Percentiles rank a stretch among this genome's conserved stretches.
These are phyloP conservation scores for Sphaerophoria taeniata DNA, from an alignment of 2,888 invertebrate genomes.

Conservation along the genomic window DNA sequence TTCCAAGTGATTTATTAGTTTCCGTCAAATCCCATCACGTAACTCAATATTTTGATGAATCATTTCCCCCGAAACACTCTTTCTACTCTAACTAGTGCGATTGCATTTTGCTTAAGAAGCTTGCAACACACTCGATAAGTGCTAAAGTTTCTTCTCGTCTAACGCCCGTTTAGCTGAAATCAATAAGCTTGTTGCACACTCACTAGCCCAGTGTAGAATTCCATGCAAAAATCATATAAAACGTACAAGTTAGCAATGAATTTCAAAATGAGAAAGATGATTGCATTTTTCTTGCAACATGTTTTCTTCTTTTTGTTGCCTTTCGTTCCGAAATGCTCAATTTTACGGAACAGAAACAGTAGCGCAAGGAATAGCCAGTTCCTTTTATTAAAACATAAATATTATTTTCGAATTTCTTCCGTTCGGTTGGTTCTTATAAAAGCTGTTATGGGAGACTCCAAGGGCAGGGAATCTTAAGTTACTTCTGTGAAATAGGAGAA, in stretches of 20 bases:
- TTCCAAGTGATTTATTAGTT: too few species aligned
- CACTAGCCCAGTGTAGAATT: not conserved
- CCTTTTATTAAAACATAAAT: conserved; percentile 37
- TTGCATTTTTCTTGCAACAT: not conserved
- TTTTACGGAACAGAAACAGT: not conserved
- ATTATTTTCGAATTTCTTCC: conserved; percentile 40
- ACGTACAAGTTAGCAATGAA: conserved; percentile 34
- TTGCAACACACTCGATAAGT: too few species aligned
- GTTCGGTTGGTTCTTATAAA: conserved; percentile 29
- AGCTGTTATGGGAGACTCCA: conserved; percentile 4
- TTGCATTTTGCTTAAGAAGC: too few species aligned
- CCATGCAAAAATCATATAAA: not conserved
- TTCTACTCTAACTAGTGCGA: too few species aligned
- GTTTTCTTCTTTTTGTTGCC: not conserved
- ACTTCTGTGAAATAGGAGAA: conserved; percentile 5
- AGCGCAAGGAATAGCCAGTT: not conserved
- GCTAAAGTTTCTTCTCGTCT: too few species aligned
- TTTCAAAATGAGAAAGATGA: conserved; percentile 37
- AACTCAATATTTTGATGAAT: too few species aligned
- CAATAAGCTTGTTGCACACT: conserved; percentile 9
- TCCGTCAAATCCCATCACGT: too few species aligned
- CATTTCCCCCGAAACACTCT: too few species aligned
- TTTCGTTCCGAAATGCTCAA: not conserved
- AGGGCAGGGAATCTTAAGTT: not conserved
- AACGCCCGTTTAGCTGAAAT: not conserved